Conservation (phyloP, 2,888 invertebrate species). For the Metopia argyrocephala region DNA sequence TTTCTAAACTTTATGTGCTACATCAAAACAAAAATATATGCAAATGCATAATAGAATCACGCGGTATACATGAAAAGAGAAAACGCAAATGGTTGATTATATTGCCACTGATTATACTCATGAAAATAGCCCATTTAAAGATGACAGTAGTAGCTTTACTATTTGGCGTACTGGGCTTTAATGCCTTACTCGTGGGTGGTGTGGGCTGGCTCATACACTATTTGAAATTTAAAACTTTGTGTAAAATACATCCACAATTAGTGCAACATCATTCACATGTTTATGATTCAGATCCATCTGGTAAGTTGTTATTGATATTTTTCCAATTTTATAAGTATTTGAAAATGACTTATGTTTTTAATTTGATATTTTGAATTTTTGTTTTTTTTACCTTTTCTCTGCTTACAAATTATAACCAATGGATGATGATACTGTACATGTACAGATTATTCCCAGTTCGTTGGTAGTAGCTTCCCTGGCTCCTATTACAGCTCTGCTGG, state of each 20-base stretch:
- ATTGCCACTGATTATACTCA: conserved; percentile 75
- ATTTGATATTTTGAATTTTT: background rate
- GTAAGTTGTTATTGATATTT: conserved; percentile 59
- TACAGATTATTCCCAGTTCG: conserved; percentile 75
- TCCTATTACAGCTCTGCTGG: conserved; percentile 67
- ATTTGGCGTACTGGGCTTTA: conserved; percentile 74
- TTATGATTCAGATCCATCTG: conserved; percentile 75
- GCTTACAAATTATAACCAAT: background rate
- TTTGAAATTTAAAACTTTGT: conserved; percentile 76
- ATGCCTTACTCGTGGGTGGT: conserved; percentile 74
- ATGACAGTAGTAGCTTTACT: conserved; percentile 74
- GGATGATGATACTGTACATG: conserved; percentile 43
- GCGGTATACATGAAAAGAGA: conserved; percentile 70
- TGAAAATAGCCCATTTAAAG: conserved; percentile 77
- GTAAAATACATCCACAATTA: conserved; percentile 76
- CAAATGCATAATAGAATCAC: conserved; percentile 67
- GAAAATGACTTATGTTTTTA: background rate
- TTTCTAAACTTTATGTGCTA: background rate
- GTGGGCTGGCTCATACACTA: conserved; percentile 76
- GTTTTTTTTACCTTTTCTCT: conserved; percentile 3
- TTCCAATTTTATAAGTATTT: background rate
- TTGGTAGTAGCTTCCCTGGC: conserved; percentile 73
- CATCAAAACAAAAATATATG: background rate
- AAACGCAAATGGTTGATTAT: conserved; percentile 74
- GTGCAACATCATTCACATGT: conserved; percentile 77